Evolutionary conservation across 2,113 vertebrate species (phyloP).

Genomic region (Odocoileus hemionus): DNA sequence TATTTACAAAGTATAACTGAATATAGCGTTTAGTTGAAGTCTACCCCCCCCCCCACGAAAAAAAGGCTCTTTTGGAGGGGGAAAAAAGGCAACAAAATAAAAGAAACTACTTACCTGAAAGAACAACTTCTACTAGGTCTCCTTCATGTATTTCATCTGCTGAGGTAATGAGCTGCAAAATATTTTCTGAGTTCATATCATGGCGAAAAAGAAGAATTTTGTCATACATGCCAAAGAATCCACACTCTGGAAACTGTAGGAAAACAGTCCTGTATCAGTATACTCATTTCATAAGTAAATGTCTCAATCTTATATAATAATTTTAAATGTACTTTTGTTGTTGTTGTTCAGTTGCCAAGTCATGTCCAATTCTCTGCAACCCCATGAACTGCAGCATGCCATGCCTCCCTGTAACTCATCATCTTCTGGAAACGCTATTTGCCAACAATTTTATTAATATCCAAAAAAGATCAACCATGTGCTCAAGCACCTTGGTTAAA

Average conservation of each 20-base stretch:
- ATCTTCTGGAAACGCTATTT: neutral
- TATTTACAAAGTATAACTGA: neutral
- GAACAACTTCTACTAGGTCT: constrained; percentile 96
- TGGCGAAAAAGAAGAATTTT: constrained; percentile 99
- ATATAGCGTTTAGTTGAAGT: neutral
- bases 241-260: constrained; percentile 96
- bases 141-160: constrained; percentile 97
- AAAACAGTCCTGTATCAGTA: constrained; percentile 65
- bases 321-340: neutral
- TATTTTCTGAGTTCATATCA: constrained; percentile 95
- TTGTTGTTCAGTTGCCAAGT: neutral
- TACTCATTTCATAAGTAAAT: neutral
- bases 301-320: constrained; percentile 34
- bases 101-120: constrained; percentile 87
- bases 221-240: constrained; percentile 99
- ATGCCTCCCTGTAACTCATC: neutral
- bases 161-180: constrained; percentile 94
- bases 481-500: constrained; percentile 30
- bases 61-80: neutral
- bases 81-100: neutral
- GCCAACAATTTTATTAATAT: constrained; percentile 4
- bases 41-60: neutral
- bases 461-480: neutral
- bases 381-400: neutral
- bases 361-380: neutral